These are phyloP conservation scores for Cottus gobio DNA, from an alignment of 2,113 vertebrate species.

Conservation along the genomic window DNA sequence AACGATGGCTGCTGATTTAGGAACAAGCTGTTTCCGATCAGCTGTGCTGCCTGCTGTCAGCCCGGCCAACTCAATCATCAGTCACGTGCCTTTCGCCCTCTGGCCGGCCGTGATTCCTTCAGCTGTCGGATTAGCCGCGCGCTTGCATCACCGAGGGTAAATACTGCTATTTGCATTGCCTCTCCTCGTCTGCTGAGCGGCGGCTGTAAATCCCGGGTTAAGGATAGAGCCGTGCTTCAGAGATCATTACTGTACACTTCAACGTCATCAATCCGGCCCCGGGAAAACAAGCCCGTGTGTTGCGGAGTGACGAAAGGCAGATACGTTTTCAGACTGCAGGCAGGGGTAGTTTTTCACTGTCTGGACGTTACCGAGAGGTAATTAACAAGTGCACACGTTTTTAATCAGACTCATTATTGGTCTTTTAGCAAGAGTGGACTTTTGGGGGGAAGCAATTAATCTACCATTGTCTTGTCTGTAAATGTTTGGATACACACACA, in stretches of 20 bases:
- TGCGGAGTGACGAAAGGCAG: slow-evolving; percentile 22
- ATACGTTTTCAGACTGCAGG: slow-evolving; percentile 47
- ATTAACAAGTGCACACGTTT: slow-evolving; percentile 65
- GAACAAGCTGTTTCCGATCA: slow-evolving; percentile 63
- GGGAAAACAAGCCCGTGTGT: slow-evolving; percentile 36
- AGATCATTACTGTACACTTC: slow-evolving; percentile 50
- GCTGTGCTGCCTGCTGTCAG: slow-evolving; percentile 46
- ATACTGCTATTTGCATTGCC: slow-evolving; percentile 26
- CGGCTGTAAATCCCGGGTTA: slow-evolving; percentile 43
- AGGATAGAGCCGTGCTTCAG: slow-evolving; percentile 27
- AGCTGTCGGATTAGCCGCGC: slow-evolving; percentile 41
- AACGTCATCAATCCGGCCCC: slow-evolving; percentile 37
- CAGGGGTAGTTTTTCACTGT: slow-evolving; percentile 51
- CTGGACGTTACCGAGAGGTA: slow-evolving; percentile 45
- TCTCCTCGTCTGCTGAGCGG: slow-evolving; percentile 16
- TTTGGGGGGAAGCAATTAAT: slow-evolving; percentile 68
- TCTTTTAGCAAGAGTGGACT: slow-evolving; percentile 57
- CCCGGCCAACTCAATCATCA: slow-evolving; percentile 55
- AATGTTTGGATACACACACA: slow-evolving; percentile 29
- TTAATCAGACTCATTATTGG: slow-evolving; percentile 74
- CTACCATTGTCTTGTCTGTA: slow-evolving; percentile 44
- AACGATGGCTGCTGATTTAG: slow-evolving; percentile 41
- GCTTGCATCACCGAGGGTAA: slow-evolving; percentile 50
- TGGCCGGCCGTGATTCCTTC: slow-evolving; percentile 46
- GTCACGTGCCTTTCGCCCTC: slow-evolving; percentile 47